Evolutionary conservation across 2,888 invertebrate species (phyloP).

Genomic region (Theodoxus fluviatilis): DNA sequence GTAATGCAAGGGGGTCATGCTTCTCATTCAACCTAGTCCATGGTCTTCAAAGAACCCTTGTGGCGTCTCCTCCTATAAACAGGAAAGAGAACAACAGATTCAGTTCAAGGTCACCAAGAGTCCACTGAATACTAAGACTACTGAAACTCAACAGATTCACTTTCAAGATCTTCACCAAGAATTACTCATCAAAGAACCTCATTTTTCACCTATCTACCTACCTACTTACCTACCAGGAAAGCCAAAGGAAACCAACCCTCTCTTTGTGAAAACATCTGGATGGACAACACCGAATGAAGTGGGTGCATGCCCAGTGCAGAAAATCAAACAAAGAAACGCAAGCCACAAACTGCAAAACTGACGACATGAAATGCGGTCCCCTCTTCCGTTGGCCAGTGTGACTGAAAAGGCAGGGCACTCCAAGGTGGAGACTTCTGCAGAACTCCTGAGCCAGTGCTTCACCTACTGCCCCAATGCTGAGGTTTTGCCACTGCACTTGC

Average conservation of each 20-base stretch:
- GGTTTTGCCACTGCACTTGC: no score
- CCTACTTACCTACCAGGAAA: background rate
- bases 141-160: background rate
- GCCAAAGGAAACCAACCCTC: background rate
- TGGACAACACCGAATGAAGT: no score
- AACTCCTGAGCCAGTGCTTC: no score
- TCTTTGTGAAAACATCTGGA: background rate
- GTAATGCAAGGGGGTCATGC: no score
- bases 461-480: no score
- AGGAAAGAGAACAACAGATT: constrained; percentile 27
- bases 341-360: background rate
- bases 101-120: no score
- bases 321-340: background rate
- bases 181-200: background rate
- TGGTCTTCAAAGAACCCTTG: constrained; percentile 99
- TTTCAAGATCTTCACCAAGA: background rate
- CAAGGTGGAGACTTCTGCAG: no score
- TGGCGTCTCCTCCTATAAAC: constrained; percentile 91
- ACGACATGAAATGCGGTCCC: background rate
- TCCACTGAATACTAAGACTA: background rate
- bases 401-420: no score
- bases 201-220: background rate
- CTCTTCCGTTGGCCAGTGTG: no score
- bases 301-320: no score
- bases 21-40: constrained; percentile 87